Evolutionary conservation across 2,888 invertebrate genomes (phyloP).

Genomic region (Arctia plantaginis): DNA sequence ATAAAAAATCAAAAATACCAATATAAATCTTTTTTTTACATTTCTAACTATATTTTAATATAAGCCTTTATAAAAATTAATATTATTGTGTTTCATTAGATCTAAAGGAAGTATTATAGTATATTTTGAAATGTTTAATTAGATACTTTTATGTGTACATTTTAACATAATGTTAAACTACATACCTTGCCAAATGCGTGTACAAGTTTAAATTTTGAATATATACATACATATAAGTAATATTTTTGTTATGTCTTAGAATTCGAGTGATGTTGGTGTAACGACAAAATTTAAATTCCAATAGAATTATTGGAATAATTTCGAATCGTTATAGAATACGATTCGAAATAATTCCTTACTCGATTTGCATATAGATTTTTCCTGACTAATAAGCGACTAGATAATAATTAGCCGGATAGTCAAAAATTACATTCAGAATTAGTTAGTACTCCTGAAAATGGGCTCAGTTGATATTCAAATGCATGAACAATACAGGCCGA

Average conservation of each 20-base stretch:
- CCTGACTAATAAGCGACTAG: conserved; percentile 17
- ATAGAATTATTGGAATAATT: neutral
- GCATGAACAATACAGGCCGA: neutral
- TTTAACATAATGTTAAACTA: conserved; percentile 24
- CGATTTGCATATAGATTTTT: neutral
- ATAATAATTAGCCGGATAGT: conserved; percentile 20
- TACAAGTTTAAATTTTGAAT: conserved; percentile 5
- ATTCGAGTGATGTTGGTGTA: conserved; percentile 7
- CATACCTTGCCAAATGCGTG: conserved; percentile 36
- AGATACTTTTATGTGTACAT: conserved; percentile 23
- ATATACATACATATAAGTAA: neutral
- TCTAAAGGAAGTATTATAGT: conserved; percentile 20
- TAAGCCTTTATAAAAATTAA: conserved; percentile 47
- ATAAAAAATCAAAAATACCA: conserved; percentile 42
- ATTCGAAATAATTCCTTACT: neutral
- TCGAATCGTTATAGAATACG: neutral
- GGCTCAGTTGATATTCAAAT: neutral
- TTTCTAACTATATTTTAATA: conserved; percentile 29
- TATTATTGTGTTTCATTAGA: conserved; percentile 38
- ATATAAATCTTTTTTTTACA: conserved; percentile 37
- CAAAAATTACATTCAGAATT: neutral
- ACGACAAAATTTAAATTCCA: conserved; percentile 1
- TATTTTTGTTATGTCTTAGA: neutral
- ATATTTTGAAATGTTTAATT: conserved; percentile 34
- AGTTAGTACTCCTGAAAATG: neutral